These are phyloP conservation scores for Carcina quercana DNA, from an alignment of 2,888 invertebrate genomes.

Conservation along the genomic window DNA sequence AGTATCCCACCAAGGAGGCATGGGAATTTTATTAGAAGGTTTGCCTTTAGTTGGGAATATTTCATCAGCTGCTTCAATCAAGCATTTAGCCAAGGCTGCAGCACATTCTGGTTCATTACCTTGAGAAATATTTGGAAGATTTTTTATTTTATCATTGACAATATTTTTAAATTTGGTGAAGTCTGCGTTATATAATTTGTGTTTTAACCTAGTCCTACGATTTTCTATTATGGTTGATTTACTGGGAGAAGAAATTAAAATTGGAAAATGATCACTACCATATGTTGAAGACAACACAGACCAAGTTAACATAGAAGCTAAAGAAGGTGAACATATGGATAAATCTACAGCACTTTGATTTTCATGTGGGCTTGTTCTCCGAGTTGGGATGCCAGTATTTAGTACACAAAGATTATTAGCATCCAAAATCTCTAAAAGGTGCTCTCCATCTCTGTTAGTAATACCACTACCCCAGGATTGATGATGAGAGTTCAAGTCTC, in stretches of 20 bases:
- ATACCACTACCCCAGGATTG: background rate
- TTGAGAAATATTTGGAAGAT: background rate
- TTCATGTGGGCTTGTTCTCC: constrained; percentile 3
- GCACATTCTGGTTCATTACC: background rate
- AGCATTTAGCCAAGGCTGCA: background rate
- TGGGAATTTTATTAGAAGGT: background rate
- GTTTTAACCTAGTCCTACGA: constrained; percentile 4
- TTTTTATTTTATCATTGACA: background rate
- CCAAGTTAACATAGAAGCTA: constrained; percentile 7
- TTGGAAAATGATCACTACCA: constrained; percentile 14
- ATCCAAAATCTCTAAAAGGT: constrained; percentile 2
- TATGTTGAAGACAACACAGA: background rate
- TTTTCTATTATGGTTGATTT: background rate
- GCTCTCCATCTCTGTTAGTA: background rate
- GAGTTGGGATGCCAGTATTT: constrained; percentile 9
- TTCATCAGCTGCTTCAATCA: background rate
- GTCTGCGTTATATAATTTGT: constrained; percentile 2
- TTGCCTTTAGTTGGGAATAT: constrained; percentile 5
- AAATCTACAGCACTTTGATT: constrained; percentile 10
- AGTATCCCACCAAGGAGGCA: constrained; percentile 11
- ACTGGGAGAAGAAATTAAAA: constrained; percentile 1
- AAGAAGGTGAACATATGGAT: constrained; percentile 6
- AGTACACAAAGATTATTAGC: constrained; percentile 1
- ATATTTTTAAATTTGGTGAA: constrained; percentile 3
- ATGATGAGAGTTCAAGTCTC: constrained; percentile 10